Evolutionary conservation across 2,797 vertebrate genomes (phyloP).

Genomic region (Echiichthys vipera): DNA sequence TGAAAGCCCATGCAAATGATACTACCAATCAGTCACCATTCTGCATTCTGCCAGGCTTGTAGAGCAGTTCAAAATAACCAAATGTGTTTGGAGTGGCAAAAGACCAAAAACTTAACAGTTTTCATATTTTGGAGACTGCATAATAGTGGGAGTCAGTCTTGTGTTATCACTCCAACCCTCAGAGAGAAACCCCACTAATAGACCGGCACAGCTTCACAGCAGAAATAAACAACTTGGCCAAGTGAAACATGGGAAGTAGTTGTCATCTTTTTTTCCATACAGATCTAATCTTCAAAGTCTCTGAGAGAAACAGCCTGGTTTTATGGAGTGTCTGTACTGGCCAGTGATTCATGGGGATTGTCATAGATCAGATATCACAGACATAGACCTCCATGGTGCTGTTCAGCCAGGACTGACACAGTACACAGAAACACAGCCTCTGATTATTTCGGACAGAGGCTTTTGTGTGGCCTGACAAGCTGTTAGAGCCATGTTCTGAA

Average conservation of each 20-base stretch:
- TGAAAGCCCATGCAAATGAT: constrained; percentile 46
- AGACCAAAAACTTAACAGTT: constrained; percentile 73
- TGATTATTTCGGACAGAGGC: constrained; percentile 65
- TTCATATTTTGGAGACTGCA: constrained; percentile 76
- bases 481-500: constrained; percentile 63
- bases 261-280: constrained; percentile 68
- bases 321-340: constrained; percentile 69
- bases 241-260: constrained; percentile 80
- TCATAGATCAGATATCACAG: constrained; percentile 78
- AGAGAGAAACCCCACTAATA: constrained; percentile 75
- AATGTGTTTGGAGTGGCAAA: constrained; percentile 76
- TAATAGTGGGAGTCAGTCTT: constrained; percentile 74
- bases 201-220: constrained; percentile 69
- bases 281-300: constrained; percentile 81
- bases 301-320: constrained; percentile 67
- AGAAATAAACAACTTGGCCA: constrained; percentile 73
- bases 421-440: constrained; percentile 50
- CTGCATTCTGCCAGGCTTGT: constrained; percentile 58
- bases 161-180: constrained; percentile 77
- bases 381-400: constrained; percentile 71
- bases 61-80: constrained; percentile 68
- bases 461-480: constrained; percentile 67
- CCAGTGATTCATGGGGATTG: constrained; percentile 73
- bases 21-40: constrained; percentile 58
- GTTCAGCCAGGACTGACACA: constrained; percentile 54